Evolutionary conservation across 2,888 invertebrate species (phyloP).

Genomic region (Drosophila borborema): DNA sequence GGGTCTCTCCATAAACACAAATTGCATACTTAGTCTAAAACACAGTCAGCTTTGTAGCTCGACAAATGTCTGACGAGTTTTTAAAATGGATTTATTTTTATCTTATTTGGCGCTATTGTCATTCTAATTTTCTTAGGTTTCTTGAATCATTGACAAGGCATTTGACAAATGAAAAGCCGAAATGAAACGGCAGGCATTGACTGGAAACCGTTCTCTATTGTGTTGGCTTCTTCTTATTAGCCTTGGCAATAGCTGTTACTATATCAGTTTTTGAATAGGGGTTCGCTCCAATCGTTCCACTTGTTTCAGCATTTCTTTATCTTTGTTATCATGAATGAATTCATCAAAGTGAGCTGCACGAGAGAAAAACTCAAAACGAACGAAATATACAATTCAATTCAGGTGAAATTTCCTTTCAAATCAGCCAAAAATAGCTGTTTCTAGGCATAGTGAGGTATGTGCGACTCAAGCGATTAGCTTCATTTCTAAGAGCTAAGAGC

Average conservation of each 20-base stretch:
- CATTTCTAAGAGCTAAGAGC: background rate
- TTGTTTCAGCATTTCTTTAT: constrained; percentile 31
- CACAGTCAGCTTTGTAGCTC: background rate
- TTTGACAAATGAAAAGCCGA: background rate
- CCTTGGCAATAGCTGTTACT: constrained; percentile 11
- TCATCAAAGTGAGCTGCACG: background rate
- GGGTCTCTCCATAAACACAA: background rate
- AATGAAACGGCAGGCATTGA: background rate
- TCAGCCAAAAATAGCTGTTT: background rate
- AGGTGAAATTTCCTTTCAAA: constrained; percentile 31
- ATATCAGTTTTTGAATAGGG: background rate
- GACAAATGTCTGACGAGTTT: background rate
- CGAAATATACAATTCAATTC: background rate
- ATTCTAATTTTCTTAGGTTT: background rate
- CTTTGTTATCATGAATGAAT: constrained; percentile 26
- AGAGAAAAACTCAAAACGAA: background rate
- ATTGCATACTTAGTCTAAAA: background rate
- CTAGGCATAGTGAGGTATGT: background rate
- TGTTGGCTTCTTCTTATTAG: background rate
- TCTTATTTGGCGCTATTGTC: background rate
- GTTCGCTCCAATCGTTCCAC: background rate
- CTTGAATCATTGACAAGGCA: background rate
- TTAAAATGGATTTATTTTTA: background rate
- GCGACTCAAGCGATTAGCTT: background rate
- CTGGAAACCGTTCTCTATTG: background rate